Base-by-base conservation (phyloP, 2,888 invertebrate species). In the Argyra leucocephala region DNA sequence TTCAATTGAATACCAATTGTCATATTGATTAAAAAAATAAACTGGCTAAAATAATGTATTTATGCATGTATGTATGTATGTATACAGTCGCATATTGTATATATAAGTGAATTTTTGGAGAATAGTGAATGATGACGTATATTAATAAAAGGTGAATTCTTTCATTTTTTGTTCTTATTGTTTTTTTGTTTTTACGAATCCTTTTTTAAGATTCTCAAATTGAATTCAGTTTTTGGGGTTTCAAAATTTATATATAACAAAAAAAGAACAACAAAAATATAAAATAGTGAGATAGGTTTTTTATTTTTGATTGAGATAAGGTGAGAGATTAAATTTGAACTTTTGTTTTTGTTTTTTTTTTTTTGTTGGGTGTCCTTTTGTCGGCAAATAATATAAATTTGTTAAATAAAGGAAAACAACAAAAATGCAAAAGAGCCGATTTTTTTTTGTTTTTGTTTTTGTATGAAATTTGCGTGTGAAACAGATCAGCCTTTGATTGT, bases 361-460 rank as follows among this genome's bases (percentile, higher is more conserved):
- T 5, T 48, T 2, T 48, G 12, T 15, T 15, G 12, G 18, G 48
- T 48, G 48, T 48, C n/a, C 48, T 31, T 59, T 61, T 61, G 61
- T 61, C 61, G 61, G 61, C 31, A 31, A 61, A 24, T 58, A 21
- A 26, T 61, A 61, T 31, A 61, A 61, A 61, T 61, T 61, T 61
- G 61, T 61, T 48, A 5, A 15, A 48, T n/a, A 18, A 48, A 48
- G 15, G 3, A 37, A 48, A 48, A 5, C 12, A 48, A 31, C 5
- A 31, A 31, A 31, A 31, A 31, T 7, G 10, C 5, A 31, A 7
- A 48, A 48, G n/a, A 37, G 5, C 48, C 5, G 48, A 12, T 48
- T 48, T 48, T 48, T 48, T 48, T 37, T 6, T 48, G 4, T 48
- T 48, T 48, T 48, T 9, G 18, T 15, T 18, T n/a, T n/a, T 48